Conservation (phyloP, 2,888 invertebrate species). For the Leptogaster cylindrica region DNA sequence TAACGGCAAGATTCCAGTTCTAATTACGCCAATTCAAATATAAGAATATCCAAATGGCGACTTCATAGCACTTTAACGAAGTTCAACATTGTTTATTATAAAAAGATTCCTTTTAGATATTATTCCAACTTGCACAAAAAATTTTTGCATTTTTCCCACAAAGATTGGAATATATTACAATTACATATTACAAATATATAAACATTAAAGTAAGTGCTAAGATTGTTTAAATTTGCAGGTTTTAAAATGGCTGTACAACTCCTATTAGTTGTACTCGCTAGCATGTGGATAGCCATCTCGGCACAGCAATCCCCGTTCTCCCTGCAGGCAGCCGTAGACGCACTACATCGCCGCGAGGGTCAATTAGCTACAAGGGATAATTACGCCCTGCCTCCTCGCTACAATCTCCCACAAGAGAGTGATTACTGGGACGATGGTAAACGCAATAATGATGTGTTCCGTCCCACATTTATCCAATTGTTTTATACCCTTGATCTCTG, state of each 20-base stretch:
- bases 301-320: constrained; percentile 55
- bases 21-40: too few species aligned
- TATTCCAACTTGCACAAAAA: background rate
- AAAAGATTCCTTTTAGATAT: too few species aligned
- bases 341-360: constrained; percentile 58
- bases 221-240: too few species aligned
- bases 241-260: constrained; percentile 48
- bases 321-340: constrained; percentile 60
- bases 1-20: too few species aligned
- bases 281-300: constrained; percentile 44
- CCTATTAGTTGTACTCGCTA: constrained; percentile 48
- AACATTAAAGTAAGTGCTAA: too few species aligned
- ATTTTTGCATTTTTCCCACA: background rate
- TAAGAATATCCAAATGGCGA: too few species aligned
- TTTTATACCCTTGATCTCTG: constrained; percentile 53
- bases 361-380: constrained; percentile 52
- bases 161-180: too few species aligned
- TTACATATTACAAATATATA: too few species aligned
- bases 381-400: constrained; percentile 46
- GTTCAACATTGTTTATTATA: too few species aligned
- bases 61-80: too few species aligned
- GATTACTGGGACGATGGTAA: constrained; percentile 61
- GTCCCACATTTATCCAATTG: background rate
- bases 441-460: constrained; percentile 43
- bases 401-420: constrained; percentile 50